Evolutionary conservation across 2,888 invertebrate species (phyloP).

Genomic region (Pyrgus malvae): DNA sequence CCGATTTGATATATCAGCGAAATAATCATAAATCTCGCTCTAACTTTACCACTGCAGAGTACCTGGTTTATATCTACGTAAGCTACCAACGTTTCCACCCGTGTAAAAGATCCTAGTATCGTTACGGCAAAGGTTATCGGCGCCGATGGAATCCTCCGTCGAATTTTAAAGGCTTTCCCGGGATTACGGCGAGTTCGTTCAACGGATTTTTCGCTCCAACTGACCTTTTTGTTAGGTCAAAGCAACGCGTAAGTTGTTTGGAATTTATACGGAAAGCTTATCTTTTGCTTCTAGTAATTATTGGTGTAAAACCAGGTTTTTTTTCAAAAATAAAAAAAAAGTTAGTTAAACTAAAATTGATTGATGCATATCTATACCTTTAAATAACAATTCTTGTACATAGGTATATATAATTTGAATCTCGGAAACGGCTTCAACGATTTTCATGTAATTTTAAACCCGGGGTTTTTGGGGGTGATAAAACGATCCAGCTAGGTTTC

Average conservation of each 20-base stretch:
- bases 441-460: too few species aligned
- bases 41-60: too few species aligned
- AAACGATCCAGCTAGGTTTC: too few species aligned
- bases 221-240: constrained; percentile 20
- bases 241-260: not conserved
- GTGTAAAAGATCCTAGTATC: not conserved
- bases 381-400: too few species aligned
- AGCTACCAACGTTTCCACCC: not conserved
- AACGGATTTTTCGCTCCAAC: constrained; percentile 23
- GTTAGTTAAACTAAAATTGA: too few species aligned
- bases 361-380: too few species aligned
- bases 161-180: constrained; percentile 23
- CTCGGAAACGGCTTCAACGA: too few species aligned
- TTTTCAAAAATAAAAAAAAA: not conserved
- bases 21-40: too few species aligned
- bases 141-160: constrained; percentile 12
- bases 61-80: not conserved
- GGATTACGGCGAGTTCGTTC: constrained; percentile 22
- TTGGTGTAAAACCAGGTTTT: not conserved
- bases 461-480: too few species aligned
- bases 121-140: constrained; percentile 18
- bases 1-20: too few species aligned
- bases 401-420: too few species aligned
- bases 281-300: not conserved
- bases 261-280: not conserved